Evolutionary conservation across 2,113 vertebrate genomes (phyloP), one percentile per base, ranked within the genome.

Genomic region (Scalopus aquaticus): DNA sequence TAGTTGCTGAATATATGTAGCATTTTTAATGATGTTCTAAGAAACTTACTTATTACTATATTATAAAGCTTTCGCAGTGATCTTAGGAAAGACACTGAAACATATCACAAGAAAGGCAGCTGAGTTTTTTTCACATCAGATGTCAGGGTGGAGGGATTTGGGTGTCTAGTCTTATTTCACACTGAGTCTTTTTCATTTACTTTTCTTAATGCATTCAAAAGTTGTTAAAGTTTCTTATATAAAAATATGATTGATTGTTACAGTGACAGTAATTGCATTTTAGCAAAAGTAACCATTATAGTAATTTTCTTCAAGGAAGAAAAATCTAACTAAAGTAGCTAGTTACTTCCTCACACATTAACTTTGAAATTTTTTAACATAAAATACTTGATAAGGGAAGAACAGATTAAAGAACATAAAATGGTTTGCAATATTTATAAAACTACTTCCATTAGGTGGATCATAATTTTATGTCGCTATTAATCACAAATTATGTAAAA

Each of bases 181-280:
- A 92, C 44, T 16, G 60, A 98, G 91, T 93, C 96, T 93, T 97
- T 97, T 97, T 96, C 97, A 97, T 97, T 98, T 90, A 96, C 87
- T 96, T 97, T 97, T 92, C 88, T 98, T 98, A 98, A 98, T 98
- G 97, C 95, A 93, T 98, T 98, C 98, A 97, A 94, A 97, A 98
- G 90, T 90, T 98, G 97, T 97, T 98, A 96, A 98, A 98, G 90
- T 96, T 98, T 97, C 97, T 97, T 98, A 97, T 96, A 94, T 96
- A 91, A 97, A 98, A 98, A 98, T 97, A 97, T 98, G 98, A 98
- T 98, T 98, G 98, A 98, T 98, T 98, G 98, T 98, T 98, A 97
- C 95, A 98, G 95, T 98, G 98, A 98, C 98, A 98, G 98, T 98
- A 98, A 99, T 99, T 98, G 98, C 98, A 98, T 98, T 98, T 98